Base-by-base conservation (phyloP, 2,113 vertebrate genomes). In the Pelobates fuscus region DNA sequence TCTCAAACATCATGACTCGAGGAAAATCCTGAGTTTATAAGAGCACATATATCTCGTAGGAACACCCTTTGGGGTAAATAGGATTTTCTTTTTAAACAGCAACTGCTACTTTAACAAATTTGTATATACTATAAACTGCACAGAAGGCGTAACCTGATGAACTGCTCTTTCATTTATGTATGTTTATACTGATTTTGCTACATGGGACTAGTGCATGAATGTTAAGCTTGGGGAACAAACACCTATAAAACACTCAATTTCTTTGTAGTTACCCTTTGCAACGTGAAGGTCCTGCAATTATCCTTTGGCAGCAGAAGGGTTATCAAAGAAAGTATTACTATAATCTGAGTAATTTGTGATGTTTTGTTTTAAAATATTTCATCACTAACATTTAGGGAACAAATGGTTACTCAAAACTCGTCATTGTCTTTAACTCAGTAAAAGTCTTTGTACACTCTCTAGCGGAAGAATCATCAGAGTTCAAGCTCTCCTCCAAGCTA, bases 401-500 rank as follows among this genome's bases (percentile, higher is more conserved):
- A 61, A 77, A 77, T 1, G 73, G 64, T 20, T 54, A 67, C 23
- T 77, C 73, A 37, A 77, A 77, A 57, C 26, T 77, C 30, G 73
- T 68, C 73, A 77, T 77, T 52, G 73, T 77, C 57, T 77, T 77
- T 54, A 77, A 61, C 67, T 77, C 73, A 1, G 73, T 77, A 44
- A 77, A 77, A 49, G 73, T 77, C 57, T 77, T 77, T 20, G 73
- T 68, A 57, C 57, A 61, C 11, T 77, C 73, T 77, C 49, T 77
- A 5, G 59, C 32, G 17, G 73, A 68, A 54, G 73, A 52, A 61
- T 61, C 26, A 32, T 77, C 73, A 61, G 73, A 61, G 57, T 77
- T 68, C 73, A 77, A 61, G 44, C 65, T 61, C 20, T 77, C 73
- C 65, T 77, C 73, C 18, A 77, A 59, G 21, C 29, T 68, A 44